Percentiles rank a stretch among this genome's conserved stretches.
phyloP scores from a whole-genome alignment of 2,113 vertebrate genomes.

The Corythoichthys intestinalis region DNA sequence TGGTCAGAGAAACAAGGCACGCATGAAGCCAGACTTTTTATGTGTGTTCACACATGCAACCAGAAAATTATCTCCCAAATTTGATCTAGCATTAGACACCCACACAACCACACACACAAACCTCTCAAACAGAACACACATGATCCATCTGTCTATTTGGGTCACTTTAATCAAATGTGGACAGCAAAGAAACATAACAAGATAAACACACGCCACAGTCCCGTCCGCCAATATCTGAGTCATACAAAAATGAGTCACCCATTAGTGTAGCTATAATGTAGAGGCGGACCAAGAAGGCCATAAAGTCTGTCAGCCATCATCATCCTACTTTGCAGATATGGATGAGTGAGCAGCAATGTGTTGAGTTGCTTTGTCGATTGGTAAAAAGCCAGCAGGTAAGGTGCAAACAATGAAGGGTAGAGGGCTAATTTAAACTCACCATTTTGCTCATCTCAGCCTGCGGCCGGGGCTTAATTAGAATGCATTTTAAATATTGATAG shows the following conservation, averaged over 20 bases:
- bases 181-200: neutral
- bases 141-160: slow-evolving; percentile 14
- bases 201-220: neutral
- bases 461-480: slow-evolving; percentile 73
- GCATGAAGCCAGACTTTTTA: neutral
- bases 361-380: slow-evolving; percentile 37
- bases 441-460: slow-evolving; percentile 45
- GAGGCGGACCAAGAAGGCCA: slow-evolving; percentile 26
- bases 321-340: slow-evolving; percentile 4
- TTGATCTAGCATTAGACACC: neutral
- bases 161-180: slow-evolving; percentile 26
- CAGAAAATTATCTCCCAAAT: too few relatives aligned
- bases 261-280: slow-evolving; percentile 24
- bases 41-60: neutral
- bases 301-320: slow-evolving; percentile 48
- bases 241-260: slow-evolving; percentile 31
- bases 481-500: slow-evolving; percentile 76
- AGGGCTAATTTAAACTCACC: slow-evolving; percentile 56
- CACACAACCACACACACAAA: neutral
- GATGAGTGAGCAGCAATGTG: slow-evolving; percentile 38
- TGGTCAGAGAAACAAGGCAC: neutral
- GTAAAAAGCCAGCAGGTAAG: slow-evolving; percentile 41
- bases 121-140: neutral
- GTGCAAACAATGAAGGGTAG: slow-evolving; percentile 29
- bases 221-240: slow-evolving; percentile 18